These are phyloP conservation scores for Dendrocincla tyrannina DNA, from an alignment of 2,797 vertebrate species.

Conservation along the genomic window DNA sequence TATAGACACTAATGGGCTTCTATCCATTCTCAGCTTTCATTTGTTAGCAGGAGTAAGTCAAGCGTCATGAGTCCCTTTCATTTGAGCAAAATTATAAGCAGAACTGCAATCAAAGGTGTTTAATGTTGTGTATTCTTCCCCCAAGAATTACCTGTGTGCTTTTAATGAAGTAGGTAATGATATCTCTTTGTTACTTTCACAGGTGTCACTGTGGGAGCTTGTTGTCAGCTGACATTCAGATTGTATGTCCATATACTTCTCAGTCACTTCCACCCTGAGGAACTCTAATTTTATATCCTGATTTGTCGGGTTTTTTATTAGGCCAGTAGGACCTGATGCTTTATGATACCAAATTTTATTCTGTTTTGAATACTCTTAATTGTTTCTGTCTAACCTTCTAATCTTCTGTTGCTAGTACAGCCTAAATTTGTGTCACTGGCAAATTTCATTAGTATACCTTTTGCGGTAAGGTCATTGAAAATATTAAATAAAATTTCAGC, in stretches of 20 bases:
- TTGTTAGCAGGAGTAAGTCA: constrained; percentile 10
- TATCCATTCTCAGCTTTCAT: background rate
- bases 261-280: background rate
- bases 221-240: background rate
- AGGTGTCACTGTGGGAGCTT: background rate
- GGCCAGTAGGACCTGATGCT: background rate
- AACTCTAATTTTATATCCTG: background rate
- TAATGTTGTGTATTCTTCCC: background rate
- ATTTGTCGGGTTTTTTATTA: background rate
- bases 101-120: background rate
- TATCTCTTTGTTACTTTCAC: background rate
- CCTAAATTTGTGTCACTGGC: background rate
- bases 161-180: background rate
- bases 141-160: background rate
- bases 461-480: background rate
- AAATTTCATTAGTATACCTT: background rate
- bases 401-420: background rate
- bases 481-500: background rate
- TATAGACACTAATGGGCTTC: constrained; percentile 31
- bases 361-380: background rate
- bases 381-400: background rate
- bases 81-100: background rate
- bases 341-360: background rate
- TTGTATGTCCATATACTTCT: background rate
- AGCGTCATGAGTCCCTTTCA: background rate